A percentile compares a stretch with the other conserved stretches of the same genome.
phyloP scores from a whole-genome alignment of 2,797 vertebrate genomes.

The Semaprochilodus insignis region DNA sequence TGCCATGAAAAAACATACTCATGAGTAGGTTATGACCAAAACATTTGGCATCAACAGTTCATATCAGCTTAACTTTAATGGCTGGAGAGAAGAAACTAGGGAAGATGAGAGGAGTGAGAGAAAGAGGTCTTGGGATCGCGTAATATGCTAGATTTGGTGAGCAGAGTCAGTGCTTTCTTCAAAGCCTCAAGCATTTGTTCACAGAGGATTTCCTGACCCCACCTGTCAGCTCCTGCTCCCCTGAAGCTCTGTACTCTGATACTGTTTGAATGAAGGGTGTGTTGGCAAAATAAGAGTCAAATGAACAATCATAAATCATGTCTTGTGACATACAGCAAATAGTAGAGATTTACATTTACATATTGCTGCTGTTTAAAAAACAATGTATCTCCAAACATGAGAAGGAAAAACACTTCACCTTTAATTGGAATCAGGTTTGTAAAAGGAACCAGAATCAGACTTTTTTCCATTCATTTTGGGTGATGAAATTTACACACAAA shows the following conservation, averaged over 20 bases:
- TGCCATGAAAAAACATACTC: neutral
- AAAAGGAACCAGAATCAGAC: no score
- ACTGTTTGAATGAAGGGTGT: constrained; percentile 1
- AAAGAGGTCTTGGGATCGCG: constrained; percentile 16
- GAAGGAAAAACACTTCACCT: no score
- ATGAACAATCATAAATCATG: neutral
- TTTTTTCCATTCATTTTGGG: no score
- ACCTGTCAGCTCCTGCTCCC: constrained; percentile 15
- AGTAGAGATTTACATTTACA: no score
- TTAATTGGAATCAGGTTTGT: no score
- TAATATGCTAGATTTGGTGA: constrained; percentile 40
- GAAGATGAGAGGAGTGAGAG: constrained; percentile 25
- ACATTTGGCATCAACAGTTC: constrained; percentile 21
- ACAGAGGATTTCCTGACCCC: constrained; percentile 49
- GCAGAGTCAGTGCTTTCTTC: constrained; percentile 40
- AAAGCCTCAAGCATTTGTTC: constrained; percentile 38
- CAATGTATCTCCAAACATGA: no score
- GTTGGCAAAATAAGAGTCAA: neutral
- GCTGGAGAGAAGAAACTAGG: constrained; percentile 20
- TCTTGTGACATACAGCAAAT: no score
- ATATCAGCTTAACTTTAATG: constrained; percentile 23
- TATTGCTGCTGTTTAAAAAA: no score
- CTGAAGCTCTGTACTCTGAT: constrained; percentile 16
- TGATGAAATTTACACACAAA: no score
- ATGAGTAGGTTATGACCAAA: neutral